These are phyloP conservation scores for Nematolebias whitei DNA, from an alignment of 2,113 vertebrate species.

Conservation along the genomic window DNA sequence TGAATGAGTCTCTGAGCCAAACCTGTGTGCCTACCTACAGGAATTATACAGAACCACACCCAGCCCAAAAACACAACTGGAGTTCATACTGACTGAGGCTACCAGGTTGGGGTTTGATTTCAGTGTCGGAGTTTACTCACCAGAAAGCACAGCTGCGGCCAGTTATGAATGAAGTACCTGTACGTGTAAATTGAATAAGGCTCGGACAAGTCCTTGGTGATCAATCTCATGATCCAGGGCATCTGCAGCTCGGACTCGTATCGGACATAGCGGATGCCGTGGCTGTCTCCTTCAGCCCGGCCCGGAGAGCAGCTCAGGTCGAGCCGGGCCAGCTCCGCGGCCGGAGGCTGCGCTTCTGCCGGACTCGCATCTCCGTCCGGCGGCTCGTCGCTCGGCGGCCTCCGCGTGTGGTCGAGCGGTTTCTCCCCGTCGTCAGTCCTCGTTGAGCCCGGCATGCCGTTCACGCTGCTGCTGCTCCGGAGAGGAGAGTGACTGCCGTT, in stretches of 20 bases:
- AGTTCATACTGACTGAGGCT: not conserved
- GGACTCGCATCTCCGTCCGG: conserved; percentile 60
- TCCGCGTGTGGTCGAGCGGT: conserved; percentile 79
- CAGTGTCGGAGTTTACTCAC: conserved; percentile 83
- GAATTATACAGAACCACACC: conserved; percentile 35
- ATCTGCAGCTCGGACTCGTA: conserved; percentile 99
- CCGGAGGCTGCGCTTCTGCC: conserved; percentile 66
- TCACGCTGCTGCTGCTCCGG: conserved; percentile 70
- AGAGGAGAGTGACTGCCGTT: conserved; percentile 76
- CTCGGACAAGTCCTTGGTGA: conserved; percentile 99
- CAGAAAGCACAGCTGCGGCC: conserved; percentile 99
- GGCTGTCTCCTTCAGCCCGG: conserved; percentile 73
- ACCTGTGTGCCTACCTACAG: conserved; percentile 10
- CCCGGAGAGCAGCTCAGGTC: conserved; percentile 62
- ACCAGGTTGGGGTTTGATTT: not conserved
- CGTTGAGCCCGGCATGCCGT: conserved; percentile 68
- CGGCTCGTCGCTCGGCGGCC: conserved; percentile 40
- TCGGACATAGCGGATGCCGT: conserved; percentile 92
- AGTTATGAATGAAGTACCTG: conserved; percentile 99
- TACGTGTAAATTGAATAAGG: conserved; percentile 99
- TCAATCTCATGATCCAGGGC: conserved; percentile 99
- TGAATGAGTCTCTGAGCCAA: not conserved
- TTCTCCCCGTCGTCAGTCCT: conserved; percentile 58
- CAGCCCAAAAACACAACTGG: not conserved
- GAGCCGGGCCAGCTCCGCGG: conserved; percentile 80